These are phyloP conservation scores for Aurelia sp. DNA, from an alignment of 30 jellyfish, hydroid and myxozoan genomes.

Conservation along the genomic window DNA sequence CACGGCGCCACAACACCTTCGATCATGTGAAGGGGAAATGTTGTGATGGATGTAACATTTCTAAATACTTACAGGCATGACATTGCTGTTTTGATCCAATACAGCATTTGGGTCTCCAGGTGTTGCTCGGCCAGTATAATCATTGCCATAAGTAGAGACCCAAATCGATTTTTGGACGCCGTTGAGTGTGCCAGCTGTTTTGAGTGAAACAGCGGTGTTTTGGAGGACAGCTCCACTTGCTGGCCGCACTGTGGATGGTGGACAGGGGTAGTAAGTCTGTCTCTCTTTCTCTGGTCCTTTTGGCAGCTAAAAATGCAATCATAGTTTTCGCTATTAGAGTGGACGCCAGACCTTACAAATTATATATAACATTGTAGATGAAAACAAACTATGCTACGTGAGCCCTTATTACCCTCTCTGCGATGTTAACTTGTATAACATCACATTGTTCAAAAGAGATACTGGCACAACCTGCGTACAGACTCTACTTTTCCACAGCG, in stretches of 20 bases:
- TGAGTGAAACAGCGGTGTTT: constrained; percentile 62
- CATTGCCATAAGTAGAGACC: constrained; percentile 74
- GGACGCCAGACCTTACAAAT: too few relatives aligned
- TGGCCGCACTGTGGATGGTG: constrained; percentile 77
- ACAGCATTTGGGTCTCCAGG: constrained; percentile 3
- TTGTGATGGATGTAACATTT: too few relatives aligned
- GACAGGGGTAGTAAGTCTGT: constrained; percentile 79
- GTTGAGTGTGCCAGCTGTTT: constrained; percentile 62
- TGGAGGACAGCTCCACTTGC: constrained; percentile 60
- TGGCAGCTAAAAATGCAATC: constrained; percentile 44
- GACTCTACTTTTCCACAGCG: too few relatives aligned
- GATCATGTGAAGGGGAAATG: too few relatives aligned
- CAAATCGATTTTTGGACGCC: constrained; percentile 55
- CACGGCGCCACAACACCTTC: too few relatives aligned
- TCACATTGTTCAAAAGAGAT: too few relatives aligned
- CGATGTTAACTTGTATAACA: too few relatives aligned
- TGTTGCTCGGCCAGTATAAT: constrained; percentile 25
- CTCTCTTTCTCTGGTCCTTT: constrained; percentile 72
- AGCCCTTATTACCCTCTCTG: too few relatives aligned
- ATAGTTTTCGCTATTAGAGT: too few relatives aligned
- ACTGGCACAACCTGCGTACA: too few relatives aligned
- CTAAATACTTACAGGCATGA: not conserved
- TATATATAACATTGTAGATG: too few relatives aligned
- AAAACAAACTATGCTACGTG: too few relatives aligned
- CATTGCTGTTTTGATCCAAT: not conserved